Evolutionary conservation across 2,888 invertebrate species (phyloP).

Genomic region (Cheilosia vulpina): DNA sequence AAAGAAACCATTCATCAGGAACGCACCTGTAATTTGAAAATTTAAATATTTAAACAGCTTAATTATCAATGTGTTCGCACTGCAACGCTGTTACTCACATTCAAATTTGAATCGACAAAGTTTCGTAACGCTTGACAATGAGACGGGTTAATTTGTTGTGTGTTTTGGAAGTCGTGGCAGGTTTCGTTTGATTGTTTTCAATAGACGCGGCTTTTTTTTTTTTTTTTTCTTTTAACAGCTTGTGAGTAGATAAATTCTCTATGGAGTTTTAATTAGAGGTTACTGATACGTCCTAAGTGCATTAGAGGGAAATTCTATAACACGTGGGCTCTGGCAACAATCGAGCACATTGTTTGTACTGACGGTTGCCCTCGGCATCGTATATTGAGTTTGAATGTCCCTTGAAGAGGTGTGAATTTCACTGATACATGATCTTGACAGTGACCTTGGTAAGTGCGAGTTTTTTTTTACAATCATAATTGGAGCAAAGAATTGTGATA

Average conservation of each 20-base stretch:
- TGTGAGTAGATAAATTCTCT: too few relatives aligned
- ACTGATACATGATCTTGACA: too few relatives aligned
- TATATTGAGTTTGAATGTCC: too few relatives aligned
- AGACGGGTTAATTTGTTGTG: slow-evolving; percentile 10
- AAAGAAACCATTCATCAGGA: slow-evolving; percentile 40
- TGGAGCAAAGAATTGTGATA: too few relatives aligned
- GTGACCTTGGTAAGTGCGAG: too few relatives aligned
- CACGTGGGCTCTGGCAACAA: neutral
- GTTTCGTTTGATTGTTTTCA: neutral
- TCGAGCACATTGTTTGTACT: neutral
- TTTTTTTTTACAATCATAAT: too few relatives aligned
- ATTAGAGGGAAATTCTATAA: neutral
- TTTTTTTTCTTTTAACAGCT: neutral
- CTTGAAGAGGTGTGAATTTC: too few relatives aligned
- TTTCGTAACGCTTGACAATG: neutral
- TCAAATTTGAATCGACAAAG: slow-evolving; percentile 5
- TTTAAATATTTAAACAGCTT: slow-evolving; percentile 30
- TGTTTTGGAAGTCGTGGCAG: slow-evolving; percentile 6
- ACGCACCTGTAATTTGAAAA: slow-evolving; percentile 22
- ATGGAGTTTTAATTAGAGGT: neutral
- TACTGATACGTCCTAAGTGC: neutral
- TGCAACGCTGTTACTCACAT: slow-evolving; percentile 10
- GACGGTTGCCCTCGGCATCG: neutral
- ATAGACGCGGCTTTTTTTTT: neutral
- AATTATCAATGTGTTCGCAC: slow-evolving; percentile 10